A percentile compares a stretch with the other conserved stretches of the same genome.
phyloP scores from a whole-genome alignment of 2,113 vertebrate species.

The Dendrocopos noguchii region DNA sequence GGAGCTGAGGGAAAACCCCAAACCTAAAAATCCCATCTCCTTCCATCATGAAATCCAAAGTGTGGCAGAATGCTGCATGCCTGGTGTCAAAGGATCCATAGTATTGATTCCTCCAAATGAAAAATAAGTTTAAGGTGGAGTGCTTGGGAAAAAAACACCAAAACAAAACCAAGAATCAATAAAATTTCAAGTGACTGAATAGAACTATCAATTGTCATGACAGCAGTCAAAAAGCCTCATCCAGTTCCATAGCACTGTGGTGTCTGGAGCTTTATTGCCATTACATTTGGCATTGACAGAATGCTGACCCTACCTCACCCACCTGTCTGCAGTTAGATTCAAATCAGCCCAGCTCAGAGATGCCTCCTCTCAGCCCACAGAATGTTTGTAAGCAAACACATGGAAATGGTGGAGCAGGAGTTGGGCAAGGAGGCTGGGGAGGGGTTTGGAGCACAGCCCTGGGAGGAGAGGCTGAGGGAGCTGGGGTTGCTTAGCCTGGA shows the following conservation, averaged over 20 bases:
- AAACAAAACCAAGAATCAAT: constrained; percentile 42
- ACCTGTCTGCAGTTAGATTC: constrained; percentile 43
- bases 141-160: constrained; percentile 14
- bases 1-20: background rate
- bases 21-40: background rate
- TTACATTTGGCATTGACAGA: constrained; percentile 60
- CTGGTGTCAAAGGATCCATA: constrained; percentile 66
- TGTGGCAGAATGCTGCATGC: constrained; percentile 42
- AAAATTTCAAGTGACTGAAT: constrained; percentile 71
- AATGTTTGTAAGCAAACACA: background rate
- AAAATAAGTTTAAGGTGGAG: constrained; percentile 71
- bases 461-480: too few species aligned
- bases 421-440: too few species aligned
- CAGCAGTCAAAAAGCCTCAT: constrained; percentile 64
- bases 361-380: background rate
- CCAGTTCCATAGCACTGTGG: constrained; percentile 53
- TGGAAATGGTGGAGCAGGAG: background rate
- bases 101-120: constrained; percentile 70
- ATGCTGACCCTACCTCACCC: constrained; percentile 48
- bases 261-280: constrained; percentile 65
- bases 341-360: constrained; percentile 34
- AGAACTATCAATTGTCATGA: constrained; percentile 71
- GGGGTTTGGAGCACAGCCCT: too few species aligned
- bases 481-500: too few species aligned
- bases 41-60: constrained; percentile 34